These are phyloP conservation scores for Acanthoscelides obtectus DNA, from an alignment of 2,888 invertebrate genomes.

Conservation along the genomic window DNA sequence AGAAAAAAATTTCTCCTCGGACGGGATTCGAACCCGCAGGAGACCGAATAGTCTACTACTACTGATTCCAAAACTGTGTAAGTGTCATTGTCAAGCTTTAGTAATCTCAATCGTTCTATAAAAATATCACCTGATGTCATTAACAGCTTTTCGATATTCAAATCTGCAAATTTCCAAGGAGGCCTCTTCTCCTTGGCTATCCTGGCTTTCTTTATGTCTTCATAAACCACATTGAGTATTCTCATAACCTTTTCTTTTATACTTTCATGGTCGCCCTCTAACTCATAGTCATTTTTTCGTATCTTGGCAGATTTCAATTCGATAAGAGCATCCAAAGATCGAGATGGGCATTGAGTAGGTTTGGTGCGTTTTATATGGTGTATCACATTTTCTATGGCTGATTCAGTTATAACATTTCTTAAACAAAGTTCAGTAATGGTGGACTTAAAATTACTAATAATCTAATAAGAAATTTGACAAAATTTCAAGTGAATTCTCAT, in stretches of 20 bases:
- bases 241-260: neutral
- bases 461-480: no score
- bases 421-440: neutral
- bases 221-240: conserved; percentile 6
- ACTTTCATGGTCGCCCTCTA: neutral
- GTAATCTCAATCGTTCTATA: neutral
- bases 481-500: no score
- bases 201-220: conserved; percentile 8
- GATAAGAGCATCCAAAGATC: conserved; percentile 17
- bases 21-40: no score
- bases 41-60: no score
- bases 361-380: conserved; percentile 3
- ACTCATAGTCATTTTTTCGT: neutral
- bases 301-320: neutral
- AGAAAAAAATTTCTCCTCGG: no score
- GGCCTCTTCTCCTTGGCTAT: neutral
- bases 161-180: neutral
- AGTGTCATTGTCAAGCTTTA: no score
- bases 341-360: conserved; percentile 6
- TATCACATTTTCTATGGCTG: conserved; percentile 9
- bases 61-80: no score
- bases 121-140: neutral
- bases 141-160: neutral
- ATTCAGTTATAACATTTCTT: conserved; percentile 9
- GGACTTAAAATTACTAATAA: no score